Evolutionary conservation across 2,888 invertebrate genomes (phyloP), one percentile per base, ranked within the genome.

Genomic region (Chloroclystis v-ata): DNA sequence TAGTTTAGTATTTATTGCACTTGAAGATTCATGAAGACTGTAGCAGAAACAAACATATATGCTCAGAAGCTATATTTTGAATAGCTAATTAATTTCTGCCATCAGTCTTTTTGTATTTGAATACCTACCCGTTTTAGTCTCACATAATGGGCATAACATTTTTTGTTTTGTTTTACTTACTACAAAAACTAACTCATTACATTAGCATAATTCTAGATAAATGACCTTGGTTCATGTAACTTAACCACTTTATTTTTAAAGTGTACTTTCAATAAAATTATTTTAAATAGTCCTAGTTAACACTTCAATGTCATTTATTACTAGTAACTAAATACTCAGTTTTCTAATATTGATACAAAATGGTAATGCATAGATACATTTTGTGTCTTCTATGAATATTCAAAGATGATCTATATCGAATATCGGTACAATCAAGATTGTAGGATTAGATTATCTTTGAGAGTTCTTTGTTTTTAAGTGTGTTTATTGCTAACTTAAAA

Each of bases 401-500:
- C 42, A 49, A 50, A 50, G 30, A 4, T 43, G 20, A 20, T 20
- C 20, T 20, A 20, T 20, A 4, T 4, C 20, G 5, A 2, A 20
- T 20, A 20, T 20, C 20, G 16, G 2, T n/a, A n/a, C n/a, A n/a
- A n/a, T n/a, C n/a, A n/a, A n/a, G n/a, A n/a, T n/a, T n/a, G n/a
- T n/a, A n/a, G n/a, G 8, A 8, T 8, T 1, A 26, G 26, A 6
- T 20, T 3, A 11, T 30, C 26, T 69, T 61, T 68, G 63, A 57
- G 49, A 47, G 65, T 61, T 62, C 13, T 59, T 59, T 2, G 20
- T 47, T 39, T 49, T 56, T 76, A 79, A 78, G 69, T 71, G 76
- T 75, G 79, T 82, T 79, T 82, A 60, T 60, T 72, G 78, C 74
- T 78, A 76, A 82, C 75, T 66, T 45, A 54, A 62, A 72, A 65